Percentiles rank a stretch among this genome's conserved stretches.
Conservation (phyloP, 1,140 invertebrate species). For the Steinernema feltiae region DNA sequence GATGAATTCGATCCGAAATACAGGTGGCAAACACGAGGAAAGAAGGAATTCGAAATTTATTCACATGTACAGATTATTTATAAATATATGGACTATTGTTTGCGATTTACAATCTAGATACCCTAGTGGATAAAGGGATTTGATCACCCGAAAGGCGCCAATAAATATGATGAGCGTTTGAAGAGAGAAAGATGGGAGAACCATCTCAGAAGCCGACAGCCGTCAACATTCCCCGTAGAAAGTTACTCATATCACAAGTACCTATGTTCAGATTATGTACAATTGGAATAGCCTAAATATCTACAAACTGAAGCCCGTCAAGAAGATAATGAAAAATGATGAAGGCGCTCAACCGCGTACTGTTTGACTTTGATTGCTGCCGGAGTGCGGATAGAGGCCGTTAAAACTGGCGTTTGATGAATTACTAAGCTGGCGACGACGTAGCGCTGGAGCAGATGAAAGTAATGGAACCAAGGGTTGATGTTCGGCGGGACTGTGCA, state of each 20-base stretch:
- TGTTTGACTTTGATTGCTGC: neutral
- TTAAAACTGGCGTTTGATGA: neutral
- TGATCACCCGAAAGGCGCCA: conserved; percentile 9
- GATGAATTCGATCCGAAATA: too few relatives aligned
- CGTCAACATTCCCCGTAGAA: neutral
- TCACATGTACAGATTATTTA: too few relatives aligned
- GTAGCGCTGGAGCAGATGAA: neutral
- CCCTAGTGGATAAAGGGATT: neutral
- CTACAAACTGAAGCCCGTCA: neutral
- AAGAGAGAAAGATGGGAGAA: neutral
- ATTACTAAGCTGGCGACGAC: neutral
- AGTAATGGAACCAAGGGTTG: neutral
- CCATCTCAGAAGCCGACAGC: neutral
- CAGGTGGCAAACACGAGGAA: neutral
- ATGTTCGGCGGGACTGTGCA: neutral
- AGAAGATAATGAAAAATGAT: too few relatives aligned
- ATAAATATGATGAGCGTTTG: conserved; percentile 6
- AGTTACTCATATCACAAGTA: conserved; percentile 10
- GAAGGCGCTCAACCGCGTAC: neutral
- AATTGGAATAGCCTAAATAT: neutral
- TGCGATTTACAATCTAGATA: neutral
- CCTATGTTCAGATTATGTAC: neutral
- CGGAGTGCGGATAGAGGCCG: neutral
- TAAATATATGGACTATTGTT: neutral
- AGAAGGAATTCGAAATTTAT: neutral